Conservation (phyloP, 2,797 vertebrate genomes). For the Leptoclinus maculatus region DNA sequence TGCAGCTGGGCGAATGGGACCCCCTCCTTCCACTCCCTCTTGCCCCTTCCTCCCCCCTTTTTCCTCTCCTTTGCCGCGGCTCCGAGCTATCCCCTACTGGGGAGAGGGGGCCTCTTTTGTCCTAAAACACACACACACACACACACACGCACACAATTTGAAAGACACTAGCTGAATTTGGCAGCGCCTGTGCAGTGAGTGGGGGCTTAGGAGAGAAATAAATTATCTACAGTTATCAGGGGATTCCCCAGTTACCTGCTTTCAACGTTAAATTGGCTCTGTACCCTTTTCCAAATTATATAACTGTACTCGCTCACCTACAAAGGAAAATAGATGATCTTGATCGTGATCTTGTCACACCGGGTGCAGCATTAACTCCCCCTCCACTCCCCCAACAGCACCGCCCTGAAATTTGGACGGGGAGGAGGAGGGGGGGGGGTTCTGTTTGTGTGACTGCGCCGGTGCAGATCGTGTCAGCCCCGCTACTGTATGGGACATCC, state of each 20-base stretch:
- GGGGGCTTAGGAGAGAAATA: slow-evolving; percentile 42
- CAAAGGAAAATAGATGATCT: slow-evolving; percentile 3
- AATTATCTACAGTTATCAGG: slow-evolving; percentile 49
- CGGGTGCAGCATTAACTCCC: slow-evolving; percentile 20
- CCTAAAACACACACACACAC: slow-evolving; percentile 58
- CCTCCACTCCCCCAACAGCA: slow-evolving; percentile 6
- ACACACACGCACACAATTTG: slow-evolving; percentile 52
- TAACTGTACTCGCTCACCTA: slow-evolving; percentile 2
- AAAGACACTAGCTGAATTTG: slow-evolving; percentile 72
- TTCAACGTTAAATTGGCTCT: slow-evolving; percentile 8
- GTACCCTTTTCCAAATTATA: not conserved
- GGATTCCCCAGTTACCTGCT: slow-evolving; percentile 22
- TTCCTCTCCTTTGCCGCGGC: slow-evolving; percentile 67
- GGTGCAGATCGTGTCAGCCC: slow-evolving; percentile 46
- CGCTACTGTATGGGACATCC: slow-evolving; percentile 74
- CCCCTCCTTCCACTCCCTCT: slow-evolving; percentile 64
- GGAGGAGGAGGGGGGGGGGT: not conserved
- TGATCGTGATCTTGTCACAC: slow-evolving; percentile 24
- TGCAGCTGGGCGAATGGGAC: slow-evolving; percentile 79
- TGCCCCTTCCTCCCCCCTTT: slow-evolving; percentile 44
- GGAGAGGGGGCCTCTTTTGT: slow-evolving; percentile 82
- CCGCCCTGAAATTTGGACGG: slow-evolving; percentile 49
- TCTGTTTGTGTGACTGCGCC: slow-evolving; percentile 53
- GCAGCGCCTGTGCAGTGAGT: slow-evolving; percentile 51
- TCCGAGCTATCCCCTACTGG: slow-evolving; percentile 76